Percentiles rank a stretch among this genome's conserved stretches.
phyloP scores from a whole-genome alignment of 2,113 vertebrate species.

The Thermophis baileyi region DNA sequence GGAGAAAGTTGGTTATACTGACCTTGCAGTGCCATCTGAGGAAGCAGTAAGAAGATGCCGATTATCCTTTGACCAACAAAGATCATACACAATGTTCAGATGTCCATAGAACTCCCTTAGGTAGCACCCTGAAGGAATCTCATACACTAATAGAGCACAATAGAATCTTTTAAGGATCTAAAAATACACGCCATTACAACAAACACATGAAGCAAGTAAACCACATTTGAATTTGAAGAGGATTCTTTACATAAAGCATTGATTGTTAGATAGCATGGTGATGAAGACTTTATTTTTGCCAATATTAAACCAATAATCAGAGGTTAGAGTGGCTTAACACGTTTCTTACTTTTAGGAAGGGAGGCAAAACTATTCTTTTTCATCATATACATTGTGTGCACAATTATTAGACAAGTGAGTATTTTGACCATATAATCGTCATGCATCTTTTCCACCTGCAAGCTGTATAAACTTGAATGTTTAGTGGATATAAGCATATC shows the following conservation, averaged over 20 bases:
- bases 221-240: conserved; percentile 26
- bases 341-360: not conserved
- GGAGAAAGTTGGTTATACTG: conserved; percentile 45
- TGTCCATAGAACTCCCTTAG: conserved; percentile 89
- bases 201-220: not conserved
- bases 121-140: conserved; percentile 90
- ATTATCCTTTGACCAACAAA: conserved; percentile 93
- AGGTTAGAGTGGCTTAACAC: not conserved
- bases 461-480: too few species aligned
- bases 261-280: not conserved
- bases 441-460: too few species aligned
- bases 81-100: conserved; percentile 93
- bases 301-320: conserved; percentile 29
- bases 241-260: not conserved
- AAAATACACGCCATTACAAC: not conserved
- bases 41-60: conserved; percentile 85
- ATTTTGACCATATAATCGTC: too few species aligned
- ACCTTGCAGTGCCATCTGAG: conserved; percentile 95
- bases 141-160: conserved; percentile 80
- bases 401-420: too few species aligned
- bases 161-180: conserved; percentile 2
- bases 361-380: not conserved
- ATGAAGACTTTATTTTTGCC: not conserved
- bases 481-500: too few species aligned
- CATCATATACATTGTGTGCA: too few species aligned